Evolutionary conservation across 2,888 invertebrate species (phyloP).

Genomic region (Poecilobothrus nobilitatus): DNA sequence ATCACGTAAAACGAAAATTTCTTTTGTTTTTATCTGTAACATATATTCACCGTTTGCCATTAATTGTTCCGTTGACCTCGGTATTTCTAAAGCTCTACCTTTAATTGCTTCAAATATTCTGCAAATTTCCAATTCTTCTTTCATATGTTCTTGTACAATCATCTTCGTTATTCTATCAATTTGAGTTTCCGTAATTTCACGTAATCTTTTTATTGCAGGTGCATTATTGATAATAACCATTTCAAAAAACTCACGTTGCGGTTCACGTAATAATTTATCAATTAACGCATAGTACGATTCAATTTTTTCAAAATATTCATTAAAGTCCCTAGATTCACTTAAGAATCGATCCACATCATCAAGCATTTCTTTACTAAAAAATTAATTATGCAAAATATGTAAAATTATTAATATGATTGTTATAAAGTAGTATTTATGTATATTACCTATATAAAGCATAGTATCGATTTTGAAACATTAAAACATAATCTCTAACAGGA

Average conservation of each 20-base stretch:
- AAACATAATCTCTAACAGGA: conserved; percentile 51
- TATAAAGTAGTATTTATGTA: not conserved
- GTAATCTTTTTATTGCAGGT: conserved; percentile 54
- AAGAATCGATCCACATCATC: conserved; percentile 46
- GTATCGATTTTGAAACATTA: conserved; percentile 49
- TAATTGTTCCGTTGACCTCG: conserved; percentile 70
- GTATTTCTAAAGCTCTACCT: conserved; percentile 59
- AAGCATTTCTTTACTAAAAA: conserved; percentile 45
- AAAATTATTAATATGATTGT: not conserved
- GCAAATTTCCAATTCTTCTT: conserved; percentile 60
- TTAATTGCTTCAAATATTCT: conserved; percentile 63
- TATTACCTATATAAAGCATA: conserved; percentile 46
- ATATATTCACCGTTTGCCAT: conserved; percentile 75
- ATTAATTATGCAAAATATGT: no score
- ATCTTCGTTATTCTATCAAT: conserved; percentile 55
- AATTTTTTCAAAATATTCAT: conserved; percentile 53
- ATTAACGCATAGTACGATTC: conserved; percentile 53
- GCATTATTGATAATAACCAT: conserved; percentile 56
- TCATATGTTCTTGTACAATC: conserved; percentile 55
- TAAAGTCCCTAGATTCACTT: conserved; percentile 48
- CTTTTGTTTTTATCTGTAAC: conserved; percentile 63
- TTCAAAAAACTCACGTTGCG: conserved; percentile 60
- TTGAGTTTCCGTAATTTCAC: conserved; percentile 50
- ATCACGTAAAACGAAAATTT: conserved; percentile 59
- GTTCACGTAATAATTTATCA: conserved; percentile 52